Base-by-base conservation (phyloP, 2,888 invertebrate species). In the Heliconius erato region DNA sequence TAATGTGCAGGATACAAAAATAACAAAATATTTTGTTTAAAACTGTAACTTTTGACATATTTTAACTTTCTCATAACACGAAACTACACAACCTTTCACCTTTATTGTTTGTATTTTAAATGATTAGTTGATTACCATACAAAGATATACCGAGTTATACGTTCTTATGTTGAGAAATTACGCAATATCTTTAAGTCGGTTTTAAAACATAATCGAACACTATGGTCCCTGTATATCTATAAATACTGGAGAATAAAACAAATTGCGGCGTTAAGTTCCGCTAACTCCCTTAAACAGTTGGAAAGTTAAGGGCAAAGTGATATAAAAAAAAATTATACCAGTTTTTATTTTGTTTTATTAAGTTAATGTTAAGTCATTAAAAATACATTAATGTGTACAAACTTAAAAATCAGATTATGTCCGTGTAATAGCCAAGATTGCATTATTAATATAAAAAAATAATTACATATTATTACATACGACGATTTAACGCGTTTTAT, bases 361-460 rank as follows among this genome's bases (percentile, higher is more conserved):
- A 71, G 4, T n/a, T 3, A n/a, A 44, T 71, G 6, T 7, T 26
- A 26, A 0, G 9, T 19, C 26, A 72, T 72, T 44, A 72, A 72
- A 44, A 72, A 44, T 26, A 72, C 26, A 72, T 72, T 72, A 49
- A 44, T 16, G 9, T 76, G 16, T 26, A 76, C 32, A 35, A 1
- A 35, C 9, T 72, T 76, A 16, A 63, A 76, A 40, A 76, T 63
- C n/a, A 26, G n/a, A 32, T 76, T 9, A 76, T n/a, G 59, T n/a
- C 23, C 35, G 54, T n/a, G n/a, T 32, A 74, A 54, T 6, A 12
- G n/a, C 23, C 59, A 63, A 40, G 63, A 76, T 63, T 16, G 16
- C 40, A 63, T 76, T n/a, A 63, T 76, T 35, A 63, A 35, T 63
- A 16, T 35, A 76, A 76, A 63, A 76, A 76, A 76, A 16, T 76